Percentiles rank a stretch among this genome's conserved stretches.
Conservation (phyloP, 2,888 invertebrate species). For the Phorcus lineatus region DNA sequence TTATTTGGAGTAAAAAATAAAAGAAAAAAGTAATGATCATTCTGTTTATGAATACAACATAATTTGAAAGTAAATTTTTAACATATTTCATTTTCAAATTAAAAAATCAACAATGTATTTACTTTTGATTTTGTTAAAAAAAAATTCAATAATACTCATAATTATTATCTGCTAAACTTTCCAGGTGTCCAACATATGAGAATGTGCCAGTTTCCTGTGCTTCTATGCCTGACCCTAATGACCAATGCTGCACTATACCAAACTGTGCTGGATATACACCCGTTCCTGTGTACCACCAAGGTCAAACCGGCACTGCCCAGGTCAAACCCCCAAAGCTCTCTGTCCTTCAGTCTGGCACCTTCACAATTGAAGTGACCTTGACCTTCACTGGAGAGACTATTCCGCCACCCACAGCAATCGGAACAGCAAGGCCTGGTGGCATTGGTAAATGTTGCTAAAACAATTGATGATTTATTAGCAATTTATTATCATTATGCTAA, state of each 20-base stretch:
- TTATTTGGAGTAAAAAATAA: no score
- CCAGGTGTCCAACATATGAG: constrained; percentile 59
- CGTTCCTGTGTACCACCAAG: constrained; percentile 53
- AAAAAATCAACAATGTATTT: no score
- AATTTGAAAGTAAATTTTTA: no score
- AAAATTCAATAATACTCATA: no score
- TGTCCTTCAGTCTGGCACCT: neutral
- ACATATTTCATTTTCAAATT: no score
- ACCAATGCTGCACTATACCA: constrained; percentile 58
- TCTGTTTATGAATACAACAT: no score
- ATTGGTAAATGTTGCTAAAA: neutral
- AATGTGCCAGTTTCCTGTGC: constrained; percentile 53
- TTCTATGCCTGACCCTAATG: constrained; percentile 51
- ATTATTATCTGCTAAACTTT: constrained; percentile 6
- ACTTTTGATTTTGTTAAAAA: no score
- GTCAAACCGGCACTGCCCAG: constrained; percentile 42
- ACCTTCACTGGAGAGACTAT: neutral
- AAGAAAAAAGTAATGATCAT: no score
- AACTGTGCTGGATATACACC: constrained; percentile 48
- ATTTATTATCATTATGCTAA: no score
- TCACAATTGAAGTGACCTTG: neutral
- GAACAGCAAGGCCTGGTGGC: neutral
- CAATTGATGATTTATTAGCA: no score
- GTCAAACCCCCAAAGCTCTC: constrained; percentile 30
- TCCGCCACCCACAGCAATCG: neutral